phyloP scores from a whole-genome alignment of 1,140 invertebrate species.

The Neoseiulus cucumeris region DNA sequence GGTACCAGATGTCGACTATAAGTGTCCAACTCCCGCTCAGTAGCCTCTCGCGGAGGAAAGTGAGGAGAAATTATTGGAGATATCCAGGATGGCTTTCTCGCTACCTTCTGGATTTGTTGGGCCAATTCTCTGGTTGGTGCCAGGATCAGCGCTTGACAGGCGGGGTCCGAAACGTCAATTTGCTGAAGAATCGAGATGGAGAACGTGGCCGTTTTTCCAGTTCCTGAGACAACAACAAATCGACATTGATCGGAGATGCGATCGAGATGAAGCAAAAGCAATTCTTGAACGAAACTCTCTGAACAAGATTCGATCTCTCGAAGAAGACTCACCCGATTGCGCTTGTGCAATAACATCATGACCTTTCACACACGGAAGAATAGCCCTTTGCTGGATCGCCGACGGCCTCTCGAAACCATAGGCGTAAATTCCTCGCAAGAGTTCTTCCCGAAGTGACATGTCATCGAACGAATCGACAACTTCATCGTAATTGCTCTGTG shows the following conservation, averaged over 20 bases:
- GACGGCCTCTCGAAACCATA: constrained; percentile 99
- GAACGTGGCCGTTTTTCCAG: constrained; percentile 98
- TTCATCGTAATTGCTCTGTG: constrained; percentile 43
- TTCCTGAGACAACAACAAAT: constrained; percentile 36
- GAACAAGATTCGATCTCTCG: not conserved
- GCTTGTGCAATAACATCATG: constrained; percentile 98
- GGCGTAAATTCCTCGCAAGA: constrained; percentile 92
- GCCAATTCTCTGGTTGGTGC: constrained; percentile 82
- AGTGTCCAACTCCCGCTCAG: too few relatives aligned
- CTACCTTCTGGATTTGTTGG: constrained; percentile 77
- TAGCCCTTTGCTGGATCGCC: constrained; percentile 96
- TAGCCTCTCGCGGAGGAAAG: too few relatives aligned
- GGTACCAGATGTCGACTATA: too few relatives aligned
- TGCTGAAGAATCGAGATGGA: constrained; percentile 95
- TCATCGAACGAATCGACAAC: constrained; percentile 95
- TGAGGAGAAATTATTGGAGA: too few relatives aligned
- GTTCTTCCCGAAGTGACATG: constrained; percentile 65
- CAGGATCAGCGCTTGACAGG: constrained; percentile 43
- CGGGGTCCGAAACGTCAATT: constrained; percentile 17
- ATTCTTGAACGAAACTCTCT: not conserved
- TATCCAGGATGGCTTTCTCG: too few relatives aligned
- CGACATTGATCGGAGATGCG: not conserved
- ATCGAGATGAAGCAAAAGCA: not conserved
- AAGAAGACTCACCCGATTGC: constrained; percentile 41
- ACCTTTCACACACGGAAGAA: constrained; percentile 74